Base-by-base conservation (phyloP, 2,797 vertebrate species). In the Myoxocephalus aenaeus region DNA sequence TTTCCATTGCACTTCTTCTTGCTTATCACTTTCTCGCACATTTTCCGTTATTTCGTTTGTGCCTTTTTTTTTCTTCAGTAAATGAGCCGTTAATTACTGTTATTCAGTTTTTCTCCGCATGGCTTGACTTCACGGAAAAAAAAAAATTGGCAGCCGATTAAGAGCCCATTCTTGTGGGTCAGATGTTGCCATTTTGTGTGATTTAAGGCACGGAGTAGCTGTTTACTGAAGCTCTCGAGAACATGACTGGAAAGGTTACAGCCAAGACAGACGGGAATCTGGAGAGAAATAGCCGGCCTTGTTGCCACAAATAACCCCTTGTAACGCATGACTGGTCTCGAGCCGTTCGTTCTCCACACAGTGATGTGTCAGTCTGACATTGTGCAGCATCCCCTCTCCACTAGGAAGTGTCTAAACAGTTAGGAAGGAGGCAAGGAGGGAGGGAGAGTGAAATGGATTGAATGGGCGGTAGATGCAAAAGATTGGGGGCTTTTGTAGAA, bases 301-400 rank as follows among this genome's bases (percentile, higher is more conserved):
- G 72, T 73, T 72, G 44, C 69, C 46, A 63, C 62, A 78, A 74
- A 82, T 73, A 83, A 58, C 51, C 34, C 63, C 61, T 17, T 36
- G 25, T 64, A 82, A 77, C 25, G 29, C 77, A 70, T 46, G 58
- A 34, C 65, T 68, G 42, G 32, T 51, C 64, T 20, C 4, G 44
- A 80, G 40, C 29, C 1, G n/a, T 64, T 22, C 29, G 4, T 7
- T 79, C 59, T 56, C 32, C 34, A 34, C 59, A 69, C 22, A 32
- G 62, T 2, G 42, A 17, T 1, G 1, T 54, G 63, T 63, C 40
- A 18, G 14, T 58, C 70, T 75, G 78, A 73, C 76, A 58, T 34
- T 18, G 42, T 27, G 59, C 50, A 75, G 18, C 51, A 62, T 76
- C 46, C 25, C 56, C 3, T 48, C 51, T 74, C 65, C 34, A 13